These are phyloP conservation scores for Tamias sibiricus DNA, from an alignment of 2,113 vertebrate genomes.

Conservation along the genomic window DNA sequence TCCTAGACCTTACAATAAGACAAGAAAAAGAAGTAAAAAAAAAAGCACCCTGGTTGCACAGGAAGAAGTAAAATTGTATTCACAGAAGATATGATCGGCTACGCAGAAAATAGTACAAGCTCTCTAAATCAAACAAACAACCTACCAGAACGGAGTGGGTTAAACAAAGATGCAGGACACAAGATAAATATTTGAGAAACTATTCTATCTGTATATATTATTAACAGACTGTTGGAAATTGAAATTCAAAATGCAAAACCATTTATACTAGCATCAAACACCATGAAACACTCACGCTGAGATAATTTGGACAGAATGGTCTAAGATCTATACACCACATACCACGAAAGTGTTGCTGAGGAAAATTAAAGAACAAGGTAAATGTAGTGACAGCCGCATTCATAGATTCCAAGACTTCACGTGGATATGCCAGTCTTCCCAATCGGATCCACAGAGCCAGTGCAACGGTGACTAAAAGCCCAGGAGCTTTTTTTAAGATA, in stretches of 20 bases:
- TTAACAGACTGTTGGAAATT: not conserved
- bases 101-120: not conserved
- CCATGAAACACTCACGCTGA: not conserved
- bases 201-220: not conserved
- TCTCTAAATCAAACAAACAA: not conserved
- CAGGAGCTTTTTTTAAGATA: not conserved
- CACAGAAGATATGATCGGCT: not conserved
- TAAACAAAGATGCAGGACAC: not conserved
- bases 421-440: not conserved
- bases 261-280: not conserved
- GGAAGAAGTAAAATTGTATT: too few species aligned
- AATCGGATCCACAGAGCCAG: not conserved
- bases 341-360: not conserved
- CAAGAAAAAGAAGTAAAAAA: not conserved
- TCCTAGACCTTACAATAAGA: not conserved
- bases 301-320: not conserved
- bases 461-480: not conserved
- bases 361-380: not conserved
- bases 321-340: not conserved
- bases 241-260: not conserved
- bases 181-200: not conserved
- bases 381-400: not conserved
- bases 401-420: fast-evolving
- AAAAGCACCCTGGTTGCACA: not conserved
- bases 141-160: too few species aligned